Percentiles rank a stretch among this genome's conserved stretches.
phyloP scores from a whole-genome alignment of 92 coral and sea anemone species.

The Scolanthus callimorphus region DNA sequence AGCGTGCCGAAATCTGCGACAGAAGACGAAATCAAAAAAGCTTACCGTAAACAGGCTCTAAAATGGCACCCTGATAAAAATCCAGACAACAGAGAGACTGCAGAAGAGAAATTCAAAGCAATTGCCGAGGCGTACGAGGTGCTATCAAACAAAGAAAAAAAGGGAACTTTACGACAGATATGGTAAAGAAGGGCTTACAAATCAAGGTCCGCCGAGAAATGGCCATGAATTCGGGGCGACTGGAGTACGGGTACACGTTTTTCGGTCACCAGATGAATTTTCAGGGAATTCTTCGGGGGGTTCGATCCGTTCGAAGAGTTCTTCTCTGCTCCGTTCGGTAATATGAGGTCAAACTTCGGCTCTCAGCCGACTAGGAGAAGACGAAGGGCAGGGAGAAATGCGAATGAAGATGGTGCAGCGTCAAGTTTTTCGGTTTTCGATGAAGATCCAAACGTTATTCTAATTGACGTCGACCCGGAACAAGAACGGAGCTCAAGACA shows the following conservation, averaged over 20 bases:
- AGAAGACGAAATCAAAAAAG: conserved; percentile 77
- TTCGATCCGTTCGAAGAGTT: conserved; percentile 60
- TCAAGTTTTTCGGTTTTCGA: conserved; percentile 15
- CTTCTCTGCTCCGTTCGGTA: conserved; percentile 45
- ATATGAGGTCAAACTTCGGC: conserved; percentile 3
- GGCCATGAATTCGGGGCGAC: conserved; percentile 36
- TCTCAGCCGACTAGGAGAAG: conserved; percentile 19
- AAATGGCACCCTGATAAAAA: conserved; percentile 95
- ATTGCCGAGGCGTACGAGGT: conserved; percentile 87
- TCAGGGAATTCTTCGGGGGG: conserved; percentile 81
- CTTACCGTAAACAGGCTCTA: conserved; percentile 78
- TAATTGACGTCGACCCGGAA: conserved; percentile 10
- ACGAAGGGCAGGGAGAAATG: conserved; percentile 22
- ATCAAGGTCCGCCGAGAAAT: conserved; percentile 15
- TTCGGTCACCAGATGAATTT: conserved; percentile 86
- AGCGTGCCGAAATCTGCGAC: conserved; percentile 52
- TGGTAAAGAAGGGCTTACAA: conserved; percentile 77
- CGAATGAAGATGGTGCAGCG: conserved; percentile 14
- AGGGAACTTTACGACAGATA: conserved; percentile 71
- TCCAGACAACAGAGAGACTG: conserved; percentile 65
- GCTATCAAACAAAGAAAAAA: conserved; percentile 70
- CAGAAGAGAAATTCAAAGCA: conserved; percentile 72
- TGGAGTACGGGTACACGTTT: conserved; percentile 42
- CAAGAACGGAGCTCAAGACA: conserved; percentile 5
- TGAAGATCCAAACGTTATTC: conserved; percentile 7